These are phyloP conservation scores for Hemitrygon akajei DNA, from an alignment of 2,797 vertebrate genomes.

Conservation along the genomic window DNA sequence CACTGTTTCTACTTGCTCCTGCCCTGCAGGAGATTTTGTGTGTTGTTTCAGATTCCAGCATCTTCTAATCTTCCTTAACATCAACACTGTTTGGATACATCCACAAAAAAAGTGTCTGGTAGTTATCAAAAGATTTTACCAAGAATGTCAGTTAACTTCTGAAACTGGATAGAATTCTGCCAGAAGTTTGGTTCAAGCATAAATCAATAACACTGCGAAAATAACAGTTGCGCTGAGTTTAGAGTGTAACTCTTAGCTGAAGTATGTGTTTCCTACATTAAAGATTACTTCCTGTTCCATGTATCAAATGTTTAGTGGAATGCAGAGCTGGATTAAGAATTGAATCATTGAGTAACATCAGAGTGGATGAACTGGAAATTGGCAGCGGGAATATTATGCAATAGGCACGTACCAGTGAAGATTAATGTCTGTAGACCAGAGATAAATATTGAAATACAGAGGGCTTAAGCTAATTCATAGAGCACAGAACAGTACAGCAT, in stretches of 20 bases:
- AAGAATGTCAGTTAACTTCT: neutral
- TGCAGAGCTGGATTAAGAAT: neutral
- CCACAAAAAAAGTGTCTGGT: too few species aligned
- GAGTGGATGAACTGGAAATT: too few species aligned
- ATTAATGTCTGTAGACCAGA: neutral
- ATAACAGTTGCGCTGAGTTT: neutral
- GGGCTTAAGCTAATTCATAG: neutral
- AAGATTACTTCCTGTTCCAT: neutral
- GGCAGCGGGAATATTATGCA: too few species aligned
- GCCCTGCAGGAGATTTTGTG: too few species aligned
- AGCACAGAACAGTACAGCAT: neutral
- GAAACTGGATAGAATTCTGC: neutral
- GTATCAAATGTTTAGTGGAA: neutral
- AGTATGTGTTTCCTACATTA: neutral
- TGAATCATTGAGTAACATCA: too few species aligned
- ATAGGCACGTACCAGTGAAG: too few species aligned
- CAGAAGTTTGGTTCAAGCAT: neutral
- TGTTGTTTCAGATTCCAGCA: too few species aligned
- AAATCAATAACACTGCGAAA: neutral
- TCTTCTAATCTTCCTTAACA: too few species aligned
- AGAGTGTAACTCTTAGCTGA: neutral
- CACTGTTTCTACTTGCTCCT: too few species aligned
- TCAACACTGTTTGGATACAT: too few species aligned
- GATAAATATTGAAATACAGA: neutral
- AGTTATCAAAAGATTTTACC: neutral